A percentile compares a stretch with the other conserved stretches of the same genome.
These are phyloP conservation scores for Anthophora plumipes DNA, from an alignment of 2,888 invertebrate genomes.

Conservation along the genomic window DNA sequence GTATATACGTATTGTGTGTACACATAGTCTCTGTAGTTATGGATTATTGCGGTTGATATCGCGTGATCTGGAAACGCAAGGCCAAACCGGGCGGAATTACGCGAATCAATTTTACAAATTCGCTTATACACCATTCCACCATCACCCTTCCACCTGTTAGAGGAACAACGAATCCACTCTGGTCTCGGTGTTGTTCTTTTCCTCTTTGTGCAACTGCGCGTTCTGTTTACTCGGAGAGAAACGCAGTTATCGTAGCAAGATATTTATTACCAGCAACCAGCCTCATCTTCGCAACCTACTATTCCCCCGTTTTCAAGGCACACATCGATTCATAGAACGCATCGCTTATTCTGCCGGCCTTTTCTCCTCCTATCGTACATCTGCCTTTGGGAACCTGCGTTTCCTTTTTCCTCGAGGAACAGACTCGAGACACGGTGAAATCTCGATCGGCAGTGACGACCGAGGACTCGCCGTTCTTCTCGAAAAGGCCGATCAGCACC, in stretches of 20 bases:
- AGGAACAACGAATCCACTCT: background rate
- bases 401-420: slow-evolving; percentile 1
- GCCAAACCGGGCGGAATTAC: background rate
- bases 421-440: background rate
- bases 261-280: slow-evolving; percentile 24
- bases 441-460: slow-evolving; percentile 2
- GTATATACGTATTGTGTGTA: too few relatives aligned
- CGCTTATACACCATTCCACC: slow-evolving; percentile 1
- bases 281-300: slow-evolving; percentile 37
- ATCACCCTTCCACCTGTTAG: background rate
- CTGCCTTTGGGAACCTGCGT: background rate
- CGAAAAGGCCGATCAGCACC: slow-evolving; percentile 70
- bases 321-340: slow-evolving; percentile 41
- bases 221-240: slow-evolving; percentile 4
- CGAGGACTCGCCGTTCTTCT: background rate
- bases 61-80: slow-evolving; percentile 6
- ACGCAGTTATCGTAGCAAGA: slow-evolving; percentile 29
- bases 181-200: background rate
- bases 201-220: background rate
- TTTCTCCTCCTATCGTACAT: slow-evolving; percentile 7
- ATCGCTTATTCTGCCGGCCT: background rate
- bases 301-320: slow-evolving; percentile 44
- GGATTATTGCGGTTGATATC: slow-evolving; percentile 11
- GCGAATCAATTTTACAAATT: slow-evolving; percentile 5
- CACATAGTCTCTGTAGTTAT: background rate